Evolutionary conservation across 2,888 invertebrate species (phyloP).

Genomic region (Drosophila cognata): DNA sequence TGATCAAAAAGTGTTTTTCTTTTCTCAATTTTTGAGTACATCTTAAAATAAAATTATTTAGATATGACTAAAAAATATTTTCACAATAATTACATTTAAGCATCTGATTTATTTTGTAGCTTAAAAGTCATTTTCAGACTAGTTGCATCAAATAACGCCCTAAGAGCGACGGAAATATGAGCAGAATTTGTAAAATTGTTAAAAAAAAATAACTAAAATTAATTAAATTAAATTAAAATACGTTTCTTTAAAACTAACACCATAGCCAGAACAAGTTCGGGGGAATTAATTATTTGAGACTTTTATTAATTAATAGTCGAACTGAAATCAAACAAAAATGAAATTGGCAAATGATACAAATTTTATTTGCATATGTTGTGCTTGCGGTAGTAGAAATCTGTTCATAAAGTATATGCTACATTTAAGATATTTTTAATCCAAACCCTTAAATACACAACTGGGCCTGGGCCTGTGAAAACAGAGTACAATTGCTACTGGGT

Average conservation of each 20-base stretch:
- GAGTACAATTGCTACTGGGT: not conserved
- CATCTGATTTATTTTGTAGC: not conserved
- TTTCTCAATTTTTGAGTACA: no score
- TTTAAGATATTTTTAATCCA: not conserved
- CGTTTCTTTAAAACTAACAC: not conserved
- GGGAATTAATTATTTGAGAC: not conserved
- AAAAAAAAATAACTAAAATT: not conserved
- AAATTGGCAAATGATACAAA: accelerated
- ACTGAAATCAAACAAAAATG: not conserved
- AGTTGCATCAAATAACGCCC: not conserved
- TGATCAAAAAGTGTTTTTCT: no score
- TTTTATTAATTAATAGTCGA: not conserved
- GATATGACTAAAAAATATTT: not conserved
- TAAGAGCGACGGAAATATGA: no score
- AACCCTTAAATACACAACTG: no score
- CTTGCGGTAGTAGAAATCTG: not conserved
- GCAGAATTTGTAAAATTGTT: not conserved
- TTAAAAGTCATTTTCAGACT: not conserved
- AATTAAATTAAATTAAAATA: not conserved
- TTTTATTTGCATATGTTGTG: not conserved
- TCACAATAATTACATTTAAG: not conserved
- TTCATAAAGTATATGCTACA: not conserved
- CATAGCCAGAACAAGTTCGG: not conserved
- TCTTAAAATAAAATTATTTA: no score
- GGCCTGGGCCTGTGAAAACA: accelerated